Percentiles rank a stretch among this genome's conserved stretches.
phyloP scores from a whole-genome alignment of 2,888 invertebrate genomes.

The Nemurella pictetii region DNA sequence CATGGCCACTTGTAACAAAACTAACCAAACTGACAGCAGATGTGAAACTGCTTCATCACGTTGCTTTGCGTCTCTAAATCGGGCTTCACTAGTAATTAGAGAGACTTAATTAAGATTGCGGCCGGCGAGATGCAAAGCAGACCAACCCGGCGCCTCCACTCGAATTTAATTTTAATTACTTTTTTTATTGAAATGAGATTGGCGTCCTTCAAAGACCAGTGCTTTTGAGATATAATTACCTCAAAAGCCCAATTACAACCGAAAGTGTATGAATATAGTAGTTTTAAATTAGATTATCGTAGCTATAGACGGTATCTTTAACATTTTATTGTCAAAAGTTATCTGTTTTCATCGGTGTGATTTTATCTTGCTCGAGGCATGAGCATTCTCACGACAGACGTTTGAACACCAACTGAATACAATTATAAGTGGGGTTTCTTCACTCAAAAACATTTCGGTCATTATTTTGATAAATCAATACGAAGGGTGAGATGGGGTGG shows the following conservation, averaged over 20 bases:
- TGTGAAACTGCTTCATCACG: not conserved
- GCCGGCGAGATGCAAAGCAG: not conserved
- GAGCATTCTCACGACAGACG: not conserved
- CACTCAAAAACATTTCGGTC: not conserved
- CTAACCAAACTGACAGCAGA: not conserved
- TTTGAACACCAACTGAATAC: not conserved
- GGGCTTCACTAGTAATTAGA: not conserved
- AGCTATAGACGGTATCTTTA: not conserved
- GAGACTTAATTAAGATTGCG: not conserved
- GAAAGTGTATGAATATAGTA: not conserved
- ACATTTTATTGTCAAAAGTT: not conserved
- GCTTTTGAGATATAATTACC: not conserved
- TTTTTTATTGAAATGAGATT: not conserved
- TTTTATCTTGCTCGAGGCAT: too few relatives aligned
- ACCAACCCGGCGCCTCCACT: not conserved
- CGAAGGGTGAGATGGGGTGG: not conserved
- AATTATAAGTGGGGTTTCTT: not conserved
- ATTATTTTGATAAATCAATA: not conserved
- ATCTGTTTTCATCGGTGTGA: not conserved
- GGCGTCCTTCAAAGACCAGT: not conserved
- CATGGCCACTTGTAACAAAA: not conserved
- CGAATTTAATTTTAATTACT: not conserved
- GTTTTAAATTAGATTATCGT: not conserved
- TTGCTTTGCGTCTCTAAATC: not conserved
- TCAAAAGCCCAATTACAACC: not conserved